Evolutionary conservation across 2,113 vertebrate genomes (phyloP).

Genomic region (Numenius arquata): DNA sequence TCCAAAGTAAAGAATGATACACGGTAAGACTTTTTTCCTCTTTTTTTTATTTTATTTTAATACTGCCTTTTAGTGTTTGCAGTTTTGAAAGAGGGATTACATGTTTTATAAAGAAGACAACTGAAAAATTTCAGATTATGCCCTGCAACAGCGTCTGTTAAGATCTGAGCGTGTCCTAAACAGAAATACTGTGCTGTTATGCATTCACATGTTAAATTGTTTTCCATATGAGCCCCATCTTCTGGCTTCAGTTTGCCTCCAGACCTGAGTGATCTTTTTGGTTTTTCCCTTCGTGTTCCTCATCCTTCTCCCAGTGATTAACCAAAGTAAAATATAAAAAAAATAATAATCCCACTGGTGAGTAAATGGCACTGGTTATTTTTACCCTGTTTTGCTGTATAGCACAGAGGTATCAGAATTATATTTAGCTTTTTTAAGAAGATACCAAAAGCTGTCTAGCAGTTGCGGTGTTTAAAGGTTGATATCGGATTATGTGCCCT

Average conservation of each 20-base stretch:
- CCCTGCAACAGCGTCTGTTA: background rate
- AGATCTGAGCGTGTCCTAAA: background rate
- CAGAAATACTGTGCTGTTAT: background rate
- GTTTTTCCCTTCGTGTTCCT: background rate
- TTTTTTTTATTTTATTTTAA: background rate
- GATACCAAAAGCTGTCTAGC: background rate
- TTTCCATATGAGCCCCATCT: background rate
- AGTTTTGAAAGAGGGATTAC: background rate
- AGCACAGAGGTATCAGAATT: background rate
- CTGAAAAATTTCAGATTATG: background rate
- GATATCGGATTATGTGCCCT: background rate
- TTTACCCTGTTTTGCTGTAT: background rate
- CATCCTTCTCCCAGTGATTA: background rate
- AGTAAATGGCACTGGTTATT: background rate
- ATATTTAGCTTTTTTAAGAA: constrained; percentile 20
- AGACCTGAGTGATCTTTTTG: background rate
- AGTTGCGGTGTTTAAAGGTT: background rate
- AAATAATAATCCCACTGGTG: background rate
- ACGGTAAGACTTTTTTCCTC: constrained; percentile 51
- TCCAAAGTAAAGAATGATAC: constrained; percentile 78
- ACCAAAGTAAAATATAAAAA: background rate
- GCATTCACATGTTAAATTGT: background rate
- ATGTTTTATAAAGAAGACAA: background rate
- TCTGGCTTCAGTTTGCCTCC: background rate
- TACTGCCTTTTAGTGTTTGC: background rate